Evolutionary conservation across 2,888 invertebrate species (phyloP), one percentile per base, ranked within the genome.

Genomic region (Aspidapion aeneum): DNA sequence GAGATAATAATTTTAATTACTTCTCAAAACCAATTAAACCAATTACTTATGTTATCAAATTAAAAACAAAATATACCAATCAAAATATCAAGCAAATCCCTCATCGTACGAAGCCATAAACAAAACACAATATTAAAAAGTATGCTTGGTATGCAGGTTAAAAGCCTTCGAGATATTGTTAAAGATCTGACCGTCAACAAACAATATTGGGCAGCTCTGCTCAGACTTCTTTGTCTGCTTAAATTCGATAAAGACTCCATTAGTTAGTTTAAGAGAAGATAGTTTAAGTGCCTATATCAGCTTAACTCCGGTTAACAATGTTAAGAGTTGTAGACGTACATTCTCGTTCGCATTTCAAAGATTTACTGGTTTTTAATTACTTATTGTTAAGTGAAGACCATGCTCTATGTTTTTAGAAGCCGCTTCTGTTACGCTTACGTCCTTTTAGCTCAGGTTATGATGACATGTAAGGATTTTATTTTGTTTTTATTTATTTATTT

Each of bases 221-320:
- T 35, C 35, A 35, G 35, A 35, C 35, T 35, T 35, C 35, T 56
- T 70, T 72, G 71, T 74, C 73, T 69, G 69, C 67, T 63, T 71
- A 71, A 69, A 69, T 66, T 67, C 71, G 77, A 77, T 77, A 77
- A 77, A 76, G 76, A 74, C 74, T 77, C 77, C 77, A 77, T 77
- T 77, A 77, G 77, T 75, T 72, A 74, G 71, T 70, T 71, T 71
- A 35, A 72, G 71, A 71, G 70, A 65, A 76, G 77, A 77, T 76
- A 77, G 73, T 73, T 74, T 77, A 77, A 77, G 77, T 77, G 77
- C 76, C 76, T 73, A 69, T 76, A 75, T 75, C 75, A 72, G 35
- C 35, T 35, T 35, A 35, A 12, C 35, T 12, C 12, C 5, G 12
- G 35, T 35, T 35, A 35, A 35, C 35, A 35, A 35, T 35, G 35